Conservation (phyloP, 2,113 vertebrate species). For the Lipotes vexillifer region DNA sequence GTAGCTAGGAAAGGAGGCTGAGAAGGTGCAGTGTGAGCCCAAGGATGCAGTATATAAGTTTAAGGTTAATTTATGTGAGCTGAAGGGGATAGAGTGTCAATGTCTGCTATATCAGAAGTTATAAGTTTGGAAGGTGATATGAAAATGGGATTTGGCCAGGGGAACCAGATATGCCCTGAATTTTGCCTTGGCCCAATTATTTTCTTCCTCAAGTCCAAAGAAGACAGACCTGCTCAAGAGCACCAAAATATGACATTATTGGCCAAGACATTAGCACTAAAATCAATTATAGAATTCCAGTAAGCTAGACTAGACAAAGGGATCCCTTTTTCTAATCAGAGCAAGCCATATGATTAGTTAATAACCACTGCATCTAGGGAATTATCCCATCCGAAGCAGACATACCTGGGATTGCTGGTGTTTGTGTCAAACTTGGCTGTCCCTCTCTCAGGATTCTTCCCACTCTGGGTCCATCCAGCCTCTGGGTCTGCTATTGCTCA, state of each 20-base stretch:
- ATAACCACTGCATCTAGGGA: background rate
- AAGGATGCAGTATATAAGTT: no score
- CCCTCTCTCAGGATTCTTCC: background rate
- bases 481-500: background rate
- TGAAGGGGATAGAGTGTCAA: background rate
- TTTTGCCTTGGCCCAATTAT: background rate
- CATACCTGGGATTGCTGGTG: background rate
- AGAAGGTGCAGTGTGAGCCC: background rate
- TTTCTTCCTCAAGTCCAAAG: background rate
- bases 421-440: background rate
- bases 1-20: background rate
- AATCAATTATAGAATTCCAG: background rate
- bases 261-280: background rate
- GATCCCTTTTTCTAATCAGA: background rate
- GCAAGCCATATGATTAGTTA: background rate
- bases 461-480: background rate
- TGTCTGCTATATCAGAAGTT: background rate
- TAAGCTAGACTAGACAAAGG: background rate
- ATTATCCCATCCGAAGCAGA: background rate
- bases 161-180: background rate
- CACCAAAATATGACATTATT: background rate
- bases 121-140: background rate
- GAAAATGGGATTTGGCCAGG: background rate
- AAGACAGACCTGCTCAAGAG: background rate
- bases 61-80: background rate